A percentile compares a stretch with the other conserved stretches of the same genome.
Conservation (phyloP, 2,888 invertebrate species). For the Drosophila putrida region DNA sequence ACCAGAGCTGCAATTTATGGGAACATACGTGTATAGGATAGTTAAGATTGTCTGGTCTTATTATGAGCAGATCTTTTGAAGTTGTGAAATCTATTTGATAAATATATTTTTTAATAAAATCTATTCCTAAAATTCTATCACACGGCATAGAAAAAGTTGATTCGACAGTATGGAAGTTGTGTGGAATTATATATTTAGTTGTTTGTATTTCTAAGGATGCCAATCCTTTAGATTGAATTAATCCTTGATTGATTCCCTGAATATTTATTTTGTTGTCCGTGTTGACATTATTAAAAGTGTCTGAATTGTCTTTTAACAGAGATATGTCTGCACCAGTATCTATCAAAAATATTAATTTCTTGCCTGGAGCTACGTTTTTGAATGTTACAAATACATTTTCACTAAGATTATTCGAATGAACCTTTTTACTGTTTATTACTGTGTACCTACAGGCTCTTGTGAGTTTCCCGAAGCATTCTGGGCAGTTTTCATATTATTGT, state of each 20-base stretch:
- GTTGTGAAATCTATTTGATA: slow-evolving; percentile 6
- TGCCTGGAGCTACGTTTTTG: not conserved
- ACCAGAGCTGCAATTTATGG: slow-evolving; percentile 5
- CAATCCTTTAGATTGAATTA: slow-evolving; percentile 6
- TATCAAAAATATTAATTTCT: slow-evolving; percentile 4
- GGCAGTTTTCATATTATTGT: not conserved
- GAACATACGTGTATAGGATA: slow-evolving; percentile 11
- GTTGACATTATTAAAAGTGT: not conserved
- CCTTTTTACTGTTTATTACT: not conserved
- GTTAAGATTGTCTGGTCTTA: slow-evolving; percentile 3
- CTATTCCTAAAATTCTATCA: slow-evolving; percentile 22
- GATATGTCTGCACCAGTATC: slow-evolving; percentile 10
- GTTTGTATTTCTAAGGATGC: slow-evolving; percentile 5
- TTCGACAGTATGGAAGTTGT: not conserved
- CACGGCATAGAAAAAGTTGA: slow-evolving; percentile 5
- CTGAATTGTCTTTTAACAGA: not conserved
- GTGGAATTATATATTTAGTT: slow-evolving; percentile 15
- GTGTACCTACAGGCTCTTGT: slow-evolving; percentile 1
- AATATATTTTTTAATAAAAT: slow-evolving; percentile 12
- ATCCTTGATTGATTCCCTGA: slow-evolving; percentile 9
- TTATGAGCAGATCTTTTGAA: slow-evolving; percentile 7
- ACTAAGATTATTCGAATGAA: slow-evolving; percentile 14
- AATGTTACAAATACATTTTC: slow-evolving; percentile 5
- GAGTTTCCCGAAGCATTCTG: slow-evolving; percentile 6
- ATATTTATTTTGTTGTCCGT: slow-evolving; percentile 4